Evolutionary conservation across 2,797 vertebrate genomes (phyloP).

Genomic region (Phataginus tricuspis): DNA sequence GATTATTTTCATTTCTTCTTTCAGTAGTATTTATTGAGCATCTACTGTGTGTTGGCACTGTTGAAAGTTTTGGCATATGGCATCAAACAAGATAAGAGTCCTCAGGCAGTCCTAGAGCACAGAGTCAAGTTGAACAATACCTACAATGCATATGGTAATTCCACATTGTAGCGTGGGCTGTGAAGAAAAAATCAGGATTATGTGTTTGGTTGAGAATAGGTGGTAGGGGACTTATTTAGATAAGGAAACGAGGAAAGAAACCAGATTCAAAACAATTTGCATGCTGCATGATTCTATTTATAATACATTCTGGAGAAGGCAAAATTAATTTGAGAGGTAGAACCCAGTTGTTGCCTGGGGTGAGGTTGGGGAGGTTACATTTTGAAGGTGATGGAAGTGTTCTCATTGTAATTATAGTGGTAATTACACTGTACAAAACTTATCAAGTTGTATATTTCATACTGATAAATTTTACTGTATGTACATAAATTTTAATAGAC

Average conservation of each 20-base stretch:
- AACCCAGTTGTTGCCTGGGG: background rate
- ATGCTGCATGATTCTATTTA: background rate
- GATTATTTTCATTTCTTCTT: background rate
- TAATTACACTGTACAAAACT: background rate
- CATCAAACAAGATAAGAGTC: background rate
- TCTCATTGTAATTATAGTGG: background rate
- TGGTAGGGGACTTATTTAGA: background rate
- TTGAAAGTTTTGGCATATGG: background rate
- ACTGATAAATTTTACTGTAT: background rate
- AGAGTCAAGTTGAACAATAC: background rate
- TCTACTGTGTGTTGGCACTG: background rate
- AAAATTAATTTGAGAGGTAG: background rate
- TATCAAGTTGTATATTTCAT: background rate
- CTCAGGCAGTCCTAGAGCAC: background rate
- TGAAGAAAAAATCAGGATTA: background rate
- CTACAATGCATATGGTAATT: background rate
- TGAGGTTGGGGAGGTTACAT: background rate
- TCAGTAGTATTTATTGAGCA: background rate
- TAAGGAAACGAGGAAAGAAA: slow-evolving; percentile 26
- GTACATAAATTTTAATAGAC: background rate
- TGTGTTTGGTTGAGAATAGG: background rate
- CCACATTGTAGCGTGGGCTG: background rate
- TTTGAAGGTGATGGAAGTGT: background rate
- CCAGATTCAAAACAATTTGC: background rate
- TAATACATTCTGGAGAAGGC: background rate